phyloP scores from a whole-genome alignment of 2,888 invertebrate species.

The Saturnia pavonia region DNA sequence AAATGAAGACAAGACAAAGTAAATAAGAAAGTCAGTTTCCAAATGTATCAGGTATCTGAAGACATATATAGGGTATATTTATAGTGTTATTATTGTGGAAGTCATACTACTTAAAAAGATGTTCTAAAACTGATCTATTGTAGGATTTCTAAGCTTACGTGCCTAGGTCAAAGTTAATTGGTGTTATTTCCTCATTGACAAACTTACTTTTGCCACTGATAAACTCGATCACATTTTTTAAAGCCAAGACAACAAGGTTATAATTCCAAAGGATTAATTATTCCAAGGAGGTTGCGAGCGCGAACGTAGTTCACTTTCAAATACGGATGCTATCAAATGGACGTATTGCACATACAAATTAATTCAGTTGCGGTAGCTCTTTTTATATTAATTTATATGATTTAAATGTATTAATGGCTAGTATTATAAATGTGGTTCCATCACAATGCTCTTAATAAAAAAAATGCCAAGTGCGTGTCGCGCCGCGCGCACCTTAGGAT shows the following conservation, averaged over 20 bases:
- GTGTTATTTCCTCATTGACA: neutral
- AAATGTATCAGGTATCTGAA: no score
- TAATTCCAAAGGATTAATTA: constrained; percentile 32
- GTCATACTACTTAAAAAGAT: neutral
- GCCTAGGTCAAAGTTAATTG: neutral
- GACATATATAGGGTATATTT: neutral
- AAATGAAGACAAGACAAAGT: no score
- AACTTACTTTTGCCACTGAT: constrained; percentile 21
- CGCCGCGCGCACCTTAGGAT: no score
- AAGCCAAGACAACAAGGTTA: constrained; percentile 36
- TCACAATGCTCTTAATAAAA: neutral
- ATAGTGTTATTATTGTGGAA: neutral
- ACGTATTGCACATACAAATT: constrained; percentile 32
- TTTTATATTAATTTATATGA: constrained; percentile 34
- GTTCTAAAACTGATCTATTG: neutral
- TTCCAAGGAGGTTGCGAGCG: constrained; percentile 21
- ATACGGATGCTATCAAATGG: constrained; percentile 39
- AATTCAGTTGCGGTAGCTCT: constrained; percentile 27
- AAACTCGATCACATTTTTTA: constrained; percentile 24
- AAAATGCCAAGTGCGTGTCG: no score
- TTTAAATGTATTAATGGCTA: constrained; percentile 25
- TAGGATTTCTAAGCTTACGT: neutral
- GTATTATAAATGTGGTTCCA: neutral
- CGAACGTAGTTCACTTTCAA: constrained; percentile 31
- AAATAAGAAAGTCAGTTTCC: no score